A percentile compares a stretch with the other conserved stretches of the same genome.
Evolutionary conservation across 2,797 vertebrate genomes (phyloP).

Genomic region (Psittacula echo): DNA sequence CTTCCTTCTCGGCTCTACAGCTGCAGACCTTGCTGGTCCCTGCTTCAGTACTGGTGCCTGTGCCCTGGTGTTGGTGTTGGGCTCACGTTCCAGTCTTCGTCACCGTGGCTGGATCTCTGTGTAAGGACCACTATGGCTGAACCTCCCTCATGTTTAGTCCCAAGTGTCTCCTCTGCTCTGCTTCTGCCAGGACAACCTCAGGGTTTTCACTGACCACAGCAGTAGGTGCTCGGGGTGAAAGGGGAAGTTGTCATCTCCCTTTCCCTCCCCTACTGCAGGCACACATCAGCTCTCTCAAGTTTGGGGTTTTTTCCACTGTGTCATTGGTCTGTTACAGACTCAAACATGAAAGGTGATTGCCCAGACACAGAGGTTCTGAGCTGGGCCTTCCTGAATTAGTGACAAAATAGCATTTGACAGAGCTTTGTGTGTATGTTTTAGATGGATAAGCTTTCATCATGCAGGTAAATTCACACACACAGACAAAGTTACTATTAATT

Average conservation of each 20-base stretch:
- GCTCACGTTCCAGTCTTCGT: accelerated
- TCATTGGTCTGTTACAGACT: background rate
- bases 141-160: background rate
- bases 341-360: background rate
- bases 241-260: background rate
- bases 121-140: accelerated
- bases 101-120: accelerated
- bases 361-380: background rate
- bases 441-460: background rate
- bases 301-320: too few species aligned
- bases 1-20: background rate
- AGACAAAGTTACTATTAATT: background rate
- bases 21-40: background rate
- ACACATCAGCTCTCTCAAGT: background rate
- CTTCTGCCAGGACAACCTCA: background rate
- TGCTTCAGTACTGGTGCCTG: accelerated
- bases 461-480: background rate
- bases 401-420: accelerated
- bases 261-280: accelerated
- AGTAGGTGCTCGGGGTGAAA: accelerated
- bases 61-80: accelerated
- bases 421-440: too few species aligned
- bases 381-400: too few species aligned
- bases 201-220: accelerated
- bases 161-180: background rate